Percentiles rank a stretch among this genome's conserved stretches.
Evolutionary conservation across 2,797 vertebrate species (phyloP).

Genomic region (Petrocephalus sullivani): DNA sequence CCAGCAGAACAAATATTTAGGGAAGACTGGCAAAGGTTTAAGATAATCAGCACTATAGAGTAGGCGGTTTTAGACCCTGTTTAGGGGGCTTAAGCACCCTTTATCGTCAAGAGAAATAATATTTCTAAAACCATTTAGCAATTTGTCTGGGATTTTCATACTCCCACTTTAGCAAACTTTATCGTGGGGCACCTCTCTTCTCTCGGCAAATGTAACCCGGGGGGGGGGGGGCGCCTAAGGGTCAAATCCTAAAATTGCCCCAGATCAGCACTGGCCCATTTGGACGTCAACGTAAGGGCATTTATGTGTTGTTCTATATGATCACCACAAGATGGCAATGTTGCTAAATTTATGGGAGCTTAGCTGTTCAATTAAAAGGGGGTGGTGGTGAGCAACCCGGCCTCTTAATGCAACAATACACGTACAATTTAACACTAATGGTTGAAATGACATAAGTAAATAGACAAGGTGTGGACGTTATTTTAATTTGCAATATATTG

Average conservation of each 20-base stretch:
- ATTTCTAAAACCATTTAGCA: not conserved
- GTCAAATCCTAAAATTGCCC: not conserved
- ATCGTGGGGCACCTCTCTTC: not conserved
- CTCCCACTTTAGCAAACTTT: too few species aligned
- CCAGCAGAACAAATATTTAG: not conserved
- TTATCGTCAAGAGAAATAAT: not conserved
- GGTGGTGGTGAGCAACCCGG: not conserved
- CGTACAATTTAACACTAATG: not conserved
- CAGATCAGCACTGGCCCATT: not conserved
- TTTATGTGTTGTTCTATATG: not conserved
- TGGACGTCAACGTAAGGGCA: not conserved
- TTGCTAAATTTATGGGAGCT: not conserved
- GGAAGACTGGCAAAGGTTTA: not conserved
- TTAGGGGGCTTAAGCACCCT: not conserved
- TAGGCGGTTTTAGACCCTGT: not conserved
- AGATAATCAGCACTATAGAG: not conserved
- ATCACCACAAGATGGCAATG: slow-evolving; percentile 6
- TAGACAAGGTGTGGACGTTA: not conserved
- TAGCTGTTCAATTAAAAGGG: not conserved
- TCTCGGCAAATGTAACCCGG: not conserved
- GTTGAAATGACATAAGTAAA: not conserved
- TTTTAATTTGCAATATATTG: not conserved
- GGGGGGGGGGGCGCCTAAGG: not conserved
- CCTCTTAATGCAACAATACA: not conserved
- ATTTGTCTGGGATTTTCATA: not conserved